phyloP scores from a whole-genome alignment of 2,797 vertebrate species.

The Ptychobarbus kaznakovi region DNA sequence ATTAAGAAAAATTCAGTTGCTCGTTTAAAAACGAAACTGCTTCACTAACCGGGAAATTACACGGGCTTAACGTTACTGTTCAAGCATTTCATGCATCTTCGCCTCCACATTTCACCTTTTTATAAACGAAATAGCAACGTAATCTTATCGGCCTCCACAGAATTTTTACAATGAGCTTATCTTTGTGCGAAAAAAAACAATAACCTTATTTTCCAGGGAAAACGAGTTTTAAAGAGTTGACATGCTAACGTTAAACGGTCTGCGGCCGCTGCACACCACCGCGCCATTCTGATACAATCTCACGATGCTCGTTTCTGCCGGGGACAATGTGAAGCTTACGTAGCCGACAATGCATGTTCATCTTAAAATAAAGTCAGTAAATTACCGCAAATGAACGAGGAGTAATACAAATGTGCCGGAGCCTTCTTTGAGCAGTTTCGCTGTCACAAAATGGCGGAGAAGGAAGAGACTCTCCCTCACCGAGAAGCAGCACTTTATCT shows the following conservation, averaged over 20 bases:
- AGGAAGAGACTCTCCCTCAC: conserved; percentile 84
- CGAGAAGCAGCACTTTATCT: conserved; percentile 56
- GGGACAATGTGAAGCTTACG: not conserved
- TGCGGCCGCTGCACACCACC: not conserved
- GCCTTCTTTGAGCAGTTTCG: conserved; percentile 74
- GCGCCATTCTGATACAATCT: not conserved
- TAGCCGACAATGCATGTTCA: not conserved
- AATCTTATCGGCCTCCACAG: not conserved
- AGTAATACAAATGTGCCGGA: conserved; percentile 46
- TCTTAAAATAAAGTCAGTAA: not conserved
- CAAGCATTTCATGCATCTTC: not conserved
- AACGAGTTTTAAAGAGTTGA: conserved; percentile 3
- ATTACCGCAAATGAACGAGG: not conserved
- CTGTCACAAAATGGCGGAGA: conserved; percentile 88
- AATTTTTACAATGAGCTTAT: not conserved
- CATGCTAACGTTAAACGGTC: not conserved
- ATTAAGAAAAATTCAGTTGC: not conserved
- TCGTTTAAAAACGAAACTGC: not conserved
- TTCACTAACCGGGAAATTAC: not conserved
- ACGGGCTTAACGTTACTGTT: not conserved
- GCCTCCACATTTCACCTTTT: not conserved
- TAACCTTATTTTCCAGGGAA: not conserved
- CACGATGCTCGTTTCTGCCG: not conserved
- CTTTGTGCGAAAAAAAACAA: not conserved
- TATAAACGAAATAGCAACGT: not conserved